Evolutionary conservation across 2,113 vertebrate genomes (phyloP), one percentile per base, ranked within the genome.

Genomic region (Caracal caracal): DNA sequence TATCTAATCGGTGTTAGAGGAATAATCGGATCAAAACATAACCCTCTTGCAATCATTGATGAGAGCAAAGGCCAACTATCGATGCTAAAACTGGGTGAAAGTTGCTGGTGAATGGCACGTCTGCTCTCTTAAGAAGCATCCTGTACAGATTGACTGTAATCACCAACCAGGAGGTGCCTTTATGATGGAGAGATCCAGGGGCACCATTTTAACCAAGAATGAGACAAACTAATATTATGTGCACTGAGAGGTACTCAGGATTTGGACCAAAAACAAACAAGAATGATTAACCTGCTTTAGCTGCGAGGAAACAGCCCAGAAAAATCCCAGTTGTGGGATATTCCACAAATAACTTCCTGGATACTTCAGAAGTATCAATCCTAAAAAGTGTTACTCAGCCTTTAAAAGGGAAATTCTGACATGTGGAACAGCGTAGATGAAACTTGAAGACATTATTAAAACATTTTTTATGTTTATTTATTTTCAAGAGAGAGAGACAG

Each of bases 51-150:
- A 24, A 35, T 3, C 33, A 6, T 3, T 0, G 13, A 0, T 2
- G 43, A 5, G 4, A 24, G 6, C 26, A 12, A 19, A 1, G 24
- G 17, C 78, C 30, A 0, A 47, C 28, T 2, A 0, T 1, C 2
- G 37, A 1, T 4, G 56, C 24, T 17, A 16, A 47, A 30, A 8
- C 26, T 2, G 8, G 35, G 49, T 0, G 9, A 16, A 40, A 22
- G 1, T 22, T 22, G 76, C 53, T 10, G 28, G 13, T 15, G 22
- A 71, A 10, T 19, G 2, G 6, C 40, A 9, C 2, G 4, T 6
- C 9, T 20, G 43, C 9, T 11, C 70, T 47, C 12, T 30, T 28
- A 1, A 0, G n/a, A 33, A 2, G 26, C 0, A 0, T 10, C 20
- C 24, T 16, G 37, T 9, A 2, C 8, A 0, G 2, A 28, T 0